Percentiles rank a stretch among this genome's conserved stretches.
These are phyloP conservation scores for Apodemus speciosus DNA, from an alignment of 2,113 vertebrate genomes.

Conservation along the genomic window DNA sequence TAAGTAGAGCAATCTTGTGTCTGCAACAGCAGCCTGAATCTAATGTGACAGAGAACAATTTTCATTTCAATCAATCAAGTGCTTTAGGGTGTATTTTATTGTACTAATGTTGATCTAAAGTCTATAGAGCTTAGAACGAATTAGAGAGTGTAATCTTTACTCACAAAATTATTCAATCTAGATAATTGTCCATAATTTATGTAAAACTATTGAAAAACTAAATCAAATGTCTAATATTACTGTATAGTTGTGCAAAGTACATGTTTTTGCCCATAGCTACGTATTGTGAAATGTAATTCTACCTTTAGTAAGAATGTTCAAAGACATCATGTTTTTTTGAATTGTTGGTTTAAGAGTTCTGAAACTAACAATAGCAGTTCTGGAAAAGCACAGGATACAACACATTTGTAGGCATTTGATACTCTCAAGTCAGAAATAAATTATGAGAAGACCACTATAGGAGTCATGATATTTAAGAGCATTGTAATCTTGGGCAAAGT, in stretches of 20 bases:
- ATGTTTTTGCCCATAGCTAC: neutral
- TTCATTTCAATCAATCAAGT: constrained; percentile 57
- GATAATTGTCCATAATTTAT: neutral
- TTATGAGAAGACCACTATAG: neutral
- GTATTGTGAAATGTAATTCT: neutral
- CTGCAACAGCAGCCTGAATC: neutral
- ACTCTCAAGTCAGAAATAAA: neutral
- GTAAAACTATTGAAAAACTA: neutral
- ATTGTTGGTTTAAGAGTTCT: neutral
- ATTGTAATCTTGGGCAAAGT: neutral
- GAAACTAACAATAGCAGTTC: neutral
- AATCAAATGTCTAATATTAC: neutral
- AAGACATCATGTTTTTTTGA: neutral
- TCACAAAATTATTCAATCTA: neutral
- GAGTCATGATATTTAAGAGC: neutral
- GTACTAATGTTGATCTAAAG: neutral
- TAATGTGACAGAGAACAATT: neutral
- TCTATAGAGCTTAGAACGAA: neutral
- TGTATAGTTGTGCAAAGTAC: neutral
- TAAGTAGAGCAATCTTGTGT: constrained; percentile 2
- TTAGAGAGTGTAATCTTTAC: neutral
- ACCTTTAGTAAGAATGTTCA: neutral
- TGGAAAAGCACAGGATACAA: neutral
- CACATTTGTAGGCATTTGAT: neutral
- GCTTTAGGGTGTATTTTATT: constrained; percentile 11